These are phyloP conservation scores for Trichoplusia ni DNA, from an alignment of 1,140 invertebrate species.

Conservation along the genomic window DNA sequence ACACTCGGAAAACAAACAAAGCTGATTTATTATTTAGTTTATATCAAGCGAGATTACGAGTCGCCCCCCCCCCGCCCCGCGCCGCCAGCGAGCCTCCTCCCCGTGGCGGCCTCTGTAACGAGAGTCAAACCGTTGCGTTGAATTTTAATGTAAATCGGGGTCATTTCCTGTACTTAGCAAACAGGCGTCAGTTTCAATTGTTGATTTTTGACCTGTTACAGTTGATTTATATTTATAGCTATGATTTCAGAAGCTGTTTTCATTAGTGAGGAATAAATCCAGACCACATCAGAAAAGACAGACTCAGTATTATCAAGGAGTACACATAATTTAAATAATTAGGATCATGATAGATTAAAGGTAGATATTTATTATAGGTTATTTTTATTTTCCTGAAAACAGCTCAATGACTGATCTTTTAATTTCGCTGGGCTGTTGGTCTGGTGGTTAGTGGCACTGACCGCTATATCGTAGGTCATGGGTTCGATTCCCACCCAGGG, in stretches of 20 bases:
- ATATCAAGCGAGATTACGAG: constrained; percentile 28
- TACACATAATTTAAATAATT: too few species aligned
- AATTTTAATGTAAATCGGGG: constrained; percentile 28
- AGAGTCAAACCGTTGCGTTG: constrained; percentile 18
- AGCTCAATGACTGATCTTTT: too few species aligned
- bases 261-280: too few species aligned
- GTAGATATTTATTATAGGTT: too few species aligned
- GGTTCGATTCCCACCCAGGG: too few species aligned
- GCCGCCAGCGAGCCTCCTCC: not conserved
- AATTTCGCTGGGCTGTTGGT: too few species aligned
- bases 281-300: not conserved
- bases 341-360: too few species aligned
- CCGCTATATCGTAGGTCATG: too few species aligned
- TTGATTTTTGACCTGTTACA: constrained; percentile 23
- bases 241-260: not conserved
- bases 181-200: constrained; percentile 28
- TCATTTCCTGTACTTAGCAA: constrained; percentile 19
- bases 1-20: constrained; percentile 22
- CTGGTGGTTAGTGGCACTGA: too few species aligned
- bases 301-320: too few species aligned
- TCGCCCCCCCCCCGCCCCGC: not conserved
- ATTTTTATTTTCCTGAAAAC: too few species aligned
- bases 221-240: not conserved
- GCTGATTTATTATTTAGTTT: constrained; percentile 36
- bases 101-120: not conserved